Evolutionary conservation across 30 jellyfish, hydroid and myxozoan genomes (phyloP).

Genomic region (Cassiopea xamachana): DNA sequence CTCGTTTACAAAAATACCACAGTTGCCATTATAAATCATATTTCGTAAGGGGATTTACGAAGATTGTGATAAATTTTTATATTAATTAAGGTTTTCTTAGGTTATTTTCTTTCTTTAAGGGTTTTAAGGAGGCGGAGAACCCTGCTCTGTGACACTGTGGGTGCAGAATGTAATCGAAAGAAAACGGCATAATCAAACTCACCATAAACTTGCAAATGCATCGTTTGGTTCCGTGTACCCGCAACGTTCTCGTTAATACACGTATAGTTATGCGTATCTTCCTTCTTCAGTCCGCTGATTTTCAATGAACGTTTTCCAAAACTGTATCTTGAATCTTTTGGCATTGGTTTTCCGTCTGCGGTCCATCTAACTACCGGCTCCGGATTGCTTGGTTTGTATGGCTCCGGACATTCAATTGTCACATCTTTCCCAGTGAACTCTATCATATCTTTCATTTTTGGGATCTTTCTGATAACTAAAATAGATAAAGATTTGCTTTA

Average conservation of each 20-base stretch:
- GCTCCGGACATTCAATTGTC: conserved; percentile 74
- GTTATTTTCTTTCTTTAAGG: too few relatives aligned
- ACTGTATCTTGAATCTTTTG: conserved; percentile 44
- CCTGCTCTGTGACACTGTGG: too few relatives aligned
- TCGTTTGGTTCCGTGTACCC: conserved; percentile 67
- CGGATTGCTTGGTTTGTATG: conserved; percentile 56
- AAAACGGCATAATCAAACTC: background rate
- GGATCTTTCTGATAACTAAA: conserved; percentile 73
- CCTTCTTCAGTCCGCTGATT: conserved; percentile 17
- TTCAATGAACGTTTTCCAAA: conserved; percentile 68
- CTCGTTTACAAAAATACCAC: too few relatives aligned
- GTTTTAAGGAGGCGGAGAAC: too few relatives aligned
- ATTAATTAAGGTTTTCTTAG: too few relatives aligned
- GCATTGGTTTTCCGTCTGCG: conserved; percentile 78
- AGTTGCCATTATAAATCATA: too few relatives aligned
- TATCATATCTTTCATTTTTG: conserved; percentile 61
- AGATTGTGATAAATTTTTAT: too few relatives aligned
- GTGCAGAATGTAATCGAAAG: too few relatives aligned
- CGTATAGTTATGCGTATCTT: conserved; percentile 82
- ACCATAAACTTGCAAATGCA: conserved; percentile 78
- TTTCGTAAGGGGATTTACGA: too few relatives aligned
- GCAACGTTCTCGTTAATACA: conserved; percentile 83
- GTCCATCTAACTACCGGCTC: conserved; percentile 71
- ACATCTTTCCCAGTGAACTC: conserved; percentile 38
- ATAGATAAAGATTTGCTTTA: background rate